These are phyloP conservation scores for Willowsia nigromaculata DNA, from an alignment of 2,888 invertebrate species.

Conservation along the genomic window DNA sequence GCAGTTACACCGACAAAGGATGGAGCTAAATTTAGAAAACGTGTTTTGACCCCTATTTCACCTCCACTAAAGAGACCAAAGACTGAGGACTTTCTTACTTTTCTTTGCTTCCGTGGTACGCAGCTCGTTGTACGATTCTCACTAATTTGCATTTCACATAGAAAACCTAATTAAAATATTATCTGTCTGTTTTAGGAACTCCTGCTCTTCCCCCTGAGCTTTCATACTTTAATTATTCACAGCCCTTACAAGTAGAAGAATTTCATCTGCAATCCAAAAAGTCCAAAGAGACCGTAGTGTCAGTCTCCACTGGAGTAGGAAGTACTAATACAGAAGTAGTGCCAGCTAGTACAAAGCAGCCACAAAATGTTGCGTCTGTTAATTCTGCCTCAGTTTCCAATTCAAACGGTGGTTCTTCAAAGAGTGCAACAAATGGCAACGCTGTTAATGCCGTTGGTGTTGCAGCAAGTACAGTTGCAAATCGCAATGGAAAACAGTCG, in stretches of 20 bases:
- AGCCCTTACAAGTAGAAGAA: constrained; percentile 80
- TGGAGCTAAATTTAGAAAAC: constrained; percentile 77
- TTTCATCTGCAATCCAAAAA: constrained; percentile 76
- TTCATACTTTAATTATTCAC: constrained; percentile 85
- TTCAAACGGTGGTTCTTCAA: neutral
- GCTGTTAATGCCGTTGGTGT: neutral
- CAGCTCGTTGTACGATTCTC: neutral
- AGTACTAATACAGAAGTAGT: constrained; percentile 15
- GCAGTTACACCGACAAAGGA: constrained; percentile 84
- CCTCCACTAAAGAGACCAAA: constrained; percentile 86
- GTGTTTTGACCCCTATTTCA: constrained; percentile 75
- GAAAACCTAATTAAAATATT: neutral
- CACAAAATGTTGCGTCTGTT: constrained; percentile 8
- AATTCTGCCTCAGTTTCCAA: neutral
- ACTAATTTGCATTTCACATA: neutral
- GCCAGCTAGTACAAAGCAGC: neutral
- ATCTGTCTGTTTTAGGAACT: constrained; percentile 82
- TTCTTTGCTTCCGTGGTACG: constrained; percentile 89
- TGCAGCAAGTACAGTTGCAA: neutral
- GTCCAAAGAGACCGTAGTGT: constrained; percentile 45
- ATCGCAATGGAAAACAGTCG: constrained; percentile 32
- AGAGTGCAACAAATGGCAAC: neutral
- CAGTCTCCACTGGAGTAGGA: constrained; percentile 43
- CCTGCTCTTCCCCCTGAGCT: constrained; percentile 86
- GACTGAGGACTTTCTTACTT: constrained; percentile 92